Percentiles rank a stretch among this genome's conserved stretches.
These are phyloP conservation scores for Salvelinus alpinus DNA, from an alignment of 2,113 vertebrate genomes.

Conservation along the genomic window DNA sequence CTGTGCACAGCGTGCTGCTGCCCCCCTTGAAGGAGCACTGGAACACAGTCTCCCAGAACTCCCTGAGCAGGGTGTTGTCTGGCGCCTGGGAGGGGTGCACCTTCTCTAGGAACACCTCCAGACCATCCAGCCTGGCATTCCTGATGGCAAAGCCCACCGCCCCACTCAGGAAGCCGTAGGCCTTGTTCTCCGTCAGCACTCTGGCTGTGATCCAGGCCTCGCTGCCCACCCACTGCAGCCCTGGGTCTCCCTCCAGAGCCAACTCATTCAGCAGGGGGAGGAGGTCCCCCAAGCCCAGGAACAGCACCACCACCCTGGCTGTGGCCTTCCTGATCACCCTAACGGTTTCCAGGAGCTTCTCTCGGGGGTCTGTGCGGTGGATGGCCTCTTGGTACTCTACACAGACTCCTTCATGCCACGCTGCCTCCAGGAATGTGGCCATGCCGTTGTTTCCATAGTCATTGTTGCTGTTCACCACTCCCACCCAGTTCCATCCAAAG, in stretches of 20 bases:
- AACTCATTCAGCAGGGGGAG: constrained; percentile 34
- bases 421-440: constrained; percentile 43
- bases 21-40: constrained; percentile 33
- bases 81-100: constrained; percentile 29
- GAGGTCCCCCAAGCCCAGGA: constrained; percentile 20
- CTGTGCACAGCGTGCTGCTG: constrained; percentile 24
- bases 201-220: constrained; percentile 43
- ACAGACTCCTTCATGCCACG: constrained; percentile 41
- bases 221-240: constrained; percentile 40
- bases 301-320: constrained; percentile 38
- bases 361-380: constrained; percentile 40
- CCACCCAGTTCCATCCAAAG: constrained; percentile 62
- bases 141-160: constrained; percentile 36
- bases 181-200: constrained; percentile 20
- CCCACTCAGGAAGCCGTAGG: constrained; percentile 36
- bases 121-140: constrained; percentile 23
- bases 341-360: constrained; percentile 40
- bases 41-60: constrained; percentile 57
- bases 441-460: constrained; percentile 60
- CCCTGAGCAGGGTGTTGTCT: constrained; percentile 26
- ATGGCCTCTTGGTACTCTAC: constrained; percentile 51
- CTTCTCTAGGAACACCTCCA: constrained; percentile 39
- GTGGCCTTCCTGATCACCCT: constrained; percentile 47
- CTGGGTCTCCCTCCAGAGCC: constrained; percentile 28
- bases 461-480: constrained; percentile 46